These are phyloP conservation scores for Theocolax elegans DNA, from an alignment of 1,140 invertebrate genomes.

Conservation along the genomic window DNA sequence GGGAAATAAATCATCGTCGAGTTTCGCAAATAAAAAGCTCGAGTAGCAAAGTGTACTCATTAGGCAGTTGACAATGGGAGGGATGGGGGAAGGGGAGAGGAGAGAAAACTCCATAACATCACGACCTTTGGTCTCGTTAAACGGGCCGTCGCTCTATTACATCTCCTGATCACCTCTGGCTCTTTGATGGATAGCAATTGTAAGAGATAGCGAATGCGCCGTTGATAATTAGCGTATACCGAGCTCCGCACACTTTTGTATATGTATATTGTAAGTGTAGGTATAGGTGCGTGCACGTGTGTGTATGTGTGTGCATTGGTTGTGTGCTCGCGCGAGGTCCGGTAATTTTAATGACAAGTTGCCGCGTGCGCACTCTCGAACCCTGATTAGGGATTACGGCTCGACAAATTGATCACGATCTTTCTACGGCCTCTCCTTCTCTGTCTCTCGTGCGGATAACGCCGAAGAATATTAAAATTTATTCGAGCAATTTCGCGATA, in stretches of 20 bases:
- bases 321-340: background rate
- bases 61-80: too few species aligned
- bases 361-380: constrained; percentile 28
- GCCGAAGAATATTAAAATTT: constrained; percentile 9
- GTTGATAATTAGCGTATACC: constrained; percentile 12
- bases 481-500: background rate
- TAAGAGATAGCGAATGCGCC: constrained; percentile 12
- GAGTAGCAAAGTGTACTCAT: too few species aligned
- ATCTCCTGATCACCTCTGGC: constrained; percentile 2
- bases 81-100: too few species aligned
- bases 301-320: too few species aligned
- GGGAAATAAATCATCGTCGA: too few species aligned
- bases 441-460: too few species aligned
- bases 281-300: too few species aligned
- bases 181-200: constrained; percentile 36
- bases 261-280: too few species aligned
- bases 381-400: constrained; percentile 46
- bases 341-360: constrained; percentile 12
- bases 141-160: too few species aligned
- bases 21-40: too few species aligned
- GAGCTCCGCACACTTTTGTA: background rate
- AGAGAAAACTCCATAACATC: too few species aligned
- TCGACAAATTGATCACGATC: constrained; percentile 55
- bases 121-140: too few species aligned
- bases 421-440: background rate